phyloP scores from a whole-genome alignment of 2,797 vertebrate genomes.

The Notoglanidium macrostoma region DNA sequence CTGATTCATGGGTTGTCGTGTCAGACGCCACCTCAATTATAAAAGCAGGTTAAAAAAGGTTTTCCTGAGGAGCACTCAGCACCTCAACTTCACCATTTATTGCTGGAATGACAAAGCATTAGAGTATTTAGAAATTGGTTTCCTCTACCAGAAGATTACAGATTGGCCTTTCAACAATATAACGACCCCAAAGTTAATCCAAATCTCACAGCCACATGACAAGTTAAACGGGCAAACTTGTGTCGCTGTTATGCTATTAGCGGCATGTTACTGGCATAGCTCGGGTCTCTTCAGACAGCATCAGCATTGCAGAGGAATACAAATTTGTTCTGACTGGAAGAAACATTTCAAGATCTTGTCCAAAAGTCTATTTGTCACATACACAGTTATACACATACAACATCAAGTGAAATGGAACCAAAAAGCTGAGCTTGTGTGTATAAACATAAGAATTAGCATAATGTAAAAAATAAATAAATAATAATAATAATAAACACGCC shows the following conservation, averaged over 20 bases:
- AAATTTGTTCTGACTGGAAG: neutral
- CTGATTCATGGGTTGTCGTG: neutral
- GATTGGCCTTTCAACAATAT: neutral
- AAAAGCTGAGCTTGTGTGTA: too few species aligned
- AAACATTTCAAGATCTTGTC: neutral
- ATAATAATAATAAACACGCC: too few species aligned
- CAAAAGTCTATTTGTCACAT: too few species aligned
- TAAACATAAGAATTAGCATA: too few species aligned
- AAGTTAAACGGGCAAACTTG: neutral
- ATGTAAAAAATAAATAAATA: too few species aligned
- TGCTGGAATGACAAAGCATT: neutral
- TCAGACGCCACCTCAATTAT: neutral
- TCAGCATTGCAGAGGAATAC: neutral
- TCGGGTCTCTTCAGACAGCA: neutral
- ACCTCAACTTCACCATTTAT: neutral
- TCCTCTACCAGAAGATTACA: neutral
- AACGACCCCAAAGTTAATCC: neutral
- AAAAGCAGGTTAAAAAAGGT: neutral
- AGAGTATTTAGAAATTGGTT: neutral
- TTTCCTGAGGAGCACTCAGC: neutral
- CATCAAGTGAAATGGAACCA: too few species aligned
- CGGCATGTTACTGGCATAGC: neutral
- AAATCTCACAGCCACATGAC: neutral
- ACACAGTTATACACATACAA: too few species aligned
- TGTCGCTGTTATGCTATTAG: neutral